Evolutionary conservation across 2,888 invertebrate genomes (phyloP).

Genomic region (Serrognathus titanus): DNA sequence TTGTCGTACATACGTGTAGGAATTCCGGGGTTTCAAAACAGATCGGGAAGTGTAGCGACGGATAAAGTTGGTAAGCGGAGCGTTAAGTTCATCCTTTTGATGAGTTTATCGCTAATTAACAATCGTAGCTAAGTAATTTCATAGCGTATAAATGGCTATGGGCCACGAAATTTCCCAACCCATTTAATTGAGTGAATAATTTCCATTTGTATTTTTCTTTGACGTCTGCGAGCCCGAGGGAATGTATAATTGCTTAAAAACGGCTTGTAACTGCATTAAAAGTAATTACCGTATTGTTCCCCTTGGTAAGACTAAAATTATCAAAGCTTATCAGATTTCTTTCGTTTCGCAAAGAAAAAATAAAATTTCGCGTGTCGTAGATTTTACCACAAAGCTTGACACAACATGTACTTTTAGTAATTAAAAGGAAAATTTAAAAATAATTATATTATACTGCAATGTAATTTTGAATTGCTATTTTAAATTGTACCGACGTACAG

Average conservation of each 20-base stretch:
- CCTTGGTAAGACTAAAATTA: no score
- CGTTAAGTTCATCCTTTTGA: constrained; percentile 21
- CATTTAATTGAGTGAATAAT: constrained; percentile 16
- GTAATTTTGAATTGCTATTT: no score
- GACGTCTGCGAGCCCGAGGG: constrained; percentile 8
- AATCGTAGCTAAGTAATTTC: constrained; percentile 8
- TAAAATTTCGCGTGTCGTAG: no score
- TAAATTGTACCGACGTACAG: no score
- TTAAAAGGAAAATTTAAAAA: no score
- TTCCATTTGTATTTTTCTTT: constrained; percentile 9
- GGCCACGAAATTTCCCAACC: constrained; percentile 16
- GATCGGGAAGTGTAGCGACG: constrained; percentile 1
- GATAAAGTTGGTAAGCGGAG: constrained; percentile 14
- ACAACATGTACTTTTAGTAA: no score
- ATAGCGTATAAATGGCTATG: constrained; percentile 13
- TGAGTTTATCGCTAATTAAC: constrained; percentile 19
- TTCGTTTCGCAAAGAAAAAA: no score
- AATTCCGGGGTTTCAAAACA: background rate
- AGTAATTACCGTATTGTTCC: constrained; percentile 10
- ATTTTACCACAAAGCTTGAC: no score
- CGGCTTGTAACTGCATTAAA: constrained; percentile 15
- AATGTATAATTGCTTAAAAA: constrained; percentile 12
- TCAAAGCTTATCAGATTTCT: no score
- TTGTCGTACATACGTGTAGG: no score
- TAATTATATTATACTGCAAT: no score